phyloP scores from a whole-genome alignment of 2,888 invertebrate species.

The Malthinus flaveolus region DNA sequence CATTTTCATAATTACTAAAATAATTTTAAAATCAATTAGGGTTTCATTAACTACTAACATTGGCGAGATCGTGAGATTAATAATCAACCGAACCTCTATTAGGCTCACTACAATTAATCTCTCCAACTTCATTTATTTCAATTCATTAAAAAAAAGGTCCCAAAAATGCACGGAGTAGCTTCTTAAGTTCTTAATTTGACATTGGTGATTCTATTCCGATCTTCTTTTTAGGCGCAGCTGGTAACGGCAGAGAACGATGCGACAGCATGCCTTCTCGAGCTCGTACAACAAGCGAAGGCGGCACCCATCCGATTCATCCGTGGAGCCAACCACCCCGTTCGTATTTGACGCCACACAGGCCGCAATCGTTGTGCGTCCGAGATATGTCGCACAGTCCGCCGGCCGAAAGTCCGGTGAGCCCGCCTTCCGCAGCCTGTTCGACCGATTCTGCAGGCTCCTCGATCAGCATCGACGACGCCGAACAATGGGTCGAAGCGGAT shows the following conservation, averaged over 20 bases:
- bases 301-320: slow-evolving; percentile 49
- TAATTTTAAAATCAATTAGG: too few species aligned
- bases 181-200: too few species aligned
- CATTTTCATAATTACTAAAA: background rate
- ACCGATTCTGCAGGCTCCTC: slow-evolving; percentile 72
- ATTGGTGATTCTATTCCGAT: background rate
- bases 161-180: too few species aligned
- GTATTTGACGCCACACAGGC: slow-evolving; percentile 36
- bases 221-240: slow-evolving; percentile 35
- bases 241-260: slow-evolving; percentile 68
- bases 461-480: slow-evolving; percentile 66
- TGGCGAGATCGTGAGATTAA: too few species aligned
- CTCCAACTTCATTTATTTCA: too few species aligned
- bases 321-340: slow-evolving; percentile 41
- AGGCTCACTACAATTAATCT: too few species aligned
- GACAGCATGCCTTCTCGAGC: slow-evolving; percentile 82
- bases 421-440: slow-evolving; percentile 60
- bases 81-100: background rate
- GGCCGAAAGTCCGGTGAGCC: slow-evolving; percentile 63
- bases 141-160: too few species aligned
- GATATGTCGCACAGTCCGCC: slow-evolving; percentile 52
- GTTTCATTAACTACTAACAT: too few species aligned
- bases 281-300: slow-evolving; percentile 67
- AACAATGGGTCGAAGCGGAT: slow-evolving; percentile 44
- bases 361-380: slow-evolving; percentile 50